Percentiles rank a stretch among this genome's conserved stretches.
phyloP scores from a whole-genome alignment of 1,140 invertebrate species.

The Panagrolaimus sp. region DNA sequence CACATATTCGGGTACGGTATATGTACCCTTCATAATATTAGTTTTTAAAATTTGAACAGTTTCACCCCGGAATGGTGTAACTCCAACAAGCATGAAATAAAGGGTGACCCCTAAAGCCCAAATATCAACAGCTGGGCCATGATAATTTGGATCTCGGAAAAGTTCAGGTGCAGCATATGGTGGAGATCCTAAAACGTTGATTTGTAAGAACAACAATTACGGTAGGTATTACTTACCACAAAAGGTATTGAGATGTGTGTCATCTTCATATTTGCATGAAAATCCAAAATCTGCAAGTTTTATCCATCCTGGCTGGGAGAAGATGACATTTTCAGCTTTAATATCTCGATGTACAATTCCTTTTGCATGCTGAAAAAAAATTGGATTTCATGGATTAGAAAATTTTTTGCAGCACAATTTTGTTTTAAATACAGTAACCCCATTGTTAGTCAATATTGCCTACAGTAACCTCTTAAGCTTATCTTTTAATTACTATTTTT shows the following conservation, averaged over 20 bases:
- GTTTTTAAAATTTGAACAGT: slow-evolving; percentile 60
- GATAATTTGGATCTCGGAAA: slow-evolving; percentile 65
- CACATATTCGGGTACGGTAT: slow-evolving; percentile 52
- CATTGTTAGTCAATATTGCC: no score
- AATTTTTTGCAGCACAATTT: no score
- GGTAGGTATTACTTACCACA: no score
- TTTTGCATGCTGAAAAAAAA: slow-evolving; percentile 65
- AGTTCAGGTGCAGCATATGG: slow-evolving; percentile 83
- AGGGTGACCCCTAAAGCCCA: slow-evolving; percentile 70
- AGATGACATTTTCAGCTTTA: slow-evolving; percentile 63
- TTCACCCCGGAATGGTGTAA: slow-evolving; percentile 64
- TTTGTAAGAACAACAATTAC: no score
- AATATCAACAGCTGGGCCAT: slow-evolving; percentile 71
- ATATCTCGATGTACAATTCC: slow-evolving; percentile 80
- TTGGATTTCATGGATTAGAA: no score
- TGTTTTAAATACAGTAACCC: no score
- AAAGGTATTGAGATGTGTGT: no score
- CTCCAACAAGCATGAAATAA: slow-evolving; percentile 64
- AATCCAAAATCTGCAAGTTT: slow-evolving; percentile 79
- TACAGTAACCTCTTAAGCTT: no score
- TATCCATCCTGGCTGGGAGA: slow-evolving; percentile 51
- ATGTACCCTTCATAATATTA: slow-evolving; percentile 49
- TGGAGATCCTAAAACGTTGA: no score
- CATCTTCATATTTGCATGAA: slow-evolving; percentile 61
- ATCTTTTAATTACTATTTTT: no score